These are phyloP conservation scores for Megaleporinus macrocephalus DNA, from an alignment of 2,113 vertebrate species.

Conservation along the genomic window DNA sequence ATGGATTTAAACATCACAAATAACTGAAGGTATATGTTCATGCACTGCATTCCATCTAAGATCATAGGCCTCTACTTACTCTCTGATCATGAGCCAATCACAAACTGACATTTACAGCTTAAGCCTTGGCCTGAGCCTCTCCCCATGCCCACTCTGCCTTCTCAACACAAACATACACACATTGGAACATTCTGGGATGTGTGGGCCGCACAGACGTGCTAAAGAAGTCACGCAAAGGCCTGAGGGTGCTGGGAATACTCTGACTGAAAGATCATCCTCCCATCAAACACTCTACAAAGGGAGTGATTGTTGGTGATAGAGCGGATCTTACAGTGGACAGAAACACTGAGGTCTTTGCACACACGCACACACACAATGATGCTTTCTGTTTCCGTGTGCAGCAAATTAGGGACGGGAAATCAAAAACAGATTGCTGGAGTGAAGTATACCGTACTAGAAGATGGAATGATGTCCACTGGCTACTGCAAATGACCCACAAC, in stretches of 20 bases:
- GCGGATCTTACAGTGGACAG: constrained; percentile 6
- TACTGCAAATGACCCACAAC: too few species aligned
- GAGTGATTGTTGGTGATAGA: constrained; percentile 36
- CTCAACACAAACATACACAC: background rate
- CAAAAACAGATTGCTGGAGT: background rate
- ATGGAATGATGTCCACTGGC: too few species aligned
- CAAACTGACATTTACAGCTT: constrained; percentile 17
- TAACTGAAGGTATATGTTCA: background rate
- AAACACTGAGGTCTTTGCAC: constrained; percentile 5
- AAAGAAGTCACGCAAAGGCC: constrained; percentile 11
- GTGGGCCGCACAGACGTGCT: background rate
- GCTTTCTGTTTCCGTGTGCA: background rate
- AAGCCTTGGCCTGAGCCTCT: background rate
- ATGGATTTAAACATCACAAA: background rate
- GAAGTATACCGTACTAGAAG: too few species aligned
- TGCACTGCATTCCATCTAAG: background rate
- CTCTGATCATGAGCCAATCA: background rate
- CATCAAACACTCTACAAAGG: constrained; percentile 31
- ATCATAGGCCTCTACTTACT: background rate
- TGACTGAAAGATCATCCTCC: constrained; percentile 23
- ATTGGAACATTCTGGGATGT: constrained; percentile 21
- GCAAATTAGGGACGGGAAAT: background rate
- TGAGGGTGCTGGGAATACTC: constrained; percentile 29
- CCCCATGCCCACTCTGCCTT: background rate
- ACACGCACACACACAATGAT: constrained; percentile 21